These are phyloP conservation scores for Notechis scutatus DNA, from an alignment of 2,113 vertebrate genomes.

Conservation along the genomic window DNA sequence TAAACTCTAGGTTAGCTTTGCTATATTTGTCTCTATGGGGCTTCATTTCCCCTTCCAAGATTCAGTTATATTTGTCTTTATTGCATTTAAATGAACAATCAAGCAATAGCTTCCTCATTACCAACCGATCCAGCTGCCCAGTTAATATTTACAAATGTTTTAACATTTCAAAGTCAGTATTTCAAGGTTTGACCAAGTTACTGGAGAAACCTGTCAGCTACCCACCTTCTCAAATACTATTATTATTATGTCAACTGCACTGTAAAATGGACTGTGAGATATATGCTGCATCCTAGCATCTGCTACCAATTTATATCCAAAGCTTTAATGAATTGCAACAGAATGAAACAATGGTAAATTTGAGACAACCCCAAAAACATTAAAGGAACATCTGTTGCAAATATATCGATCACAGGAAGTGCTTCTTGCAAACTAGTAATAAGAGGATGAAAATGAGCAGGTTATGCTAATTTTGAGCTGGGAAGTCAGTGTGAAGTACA, in stretches of 20 bases:
- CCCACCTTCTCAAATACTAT: slow-evolving; percentile 11
- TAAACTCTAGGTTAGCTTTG: neutral
- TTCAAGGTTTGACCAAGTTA: neutral
- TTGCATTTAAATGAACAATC: slow-evolving; percentile 2
- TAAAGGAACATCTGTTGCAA: slow-evolving; percentile 64
- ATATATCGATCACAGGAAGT: slow-evolving; percentile 66
- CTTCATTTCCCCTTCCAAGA: neutral
- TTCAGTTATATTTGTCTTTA: slow-evolving; percentile 10
- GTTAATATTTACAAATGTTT: slow-evolving; percentile 14
- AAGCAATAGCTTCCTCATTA: neutral
- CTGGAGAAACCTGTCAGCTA: slow-evolving; percentile 29
- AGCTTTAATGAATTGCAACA: slow-evolving; percentile 62
- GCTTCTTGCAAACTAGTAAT: slow-evolving; percentile 61
- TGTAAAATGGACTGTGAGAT: slow-evolving; percentile 42
- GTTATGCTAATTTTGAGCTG: slow-evolving; percentile 65
- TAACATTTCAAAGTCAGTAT: neutral
- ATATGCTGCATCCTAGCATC: slow-evolving; percentile 20
- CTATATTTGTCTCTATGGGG: neutral
- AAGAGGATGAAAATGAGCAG: slow-evolving; percentile 71
- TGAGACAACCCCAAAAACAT: slow-evolving; percentile 50
- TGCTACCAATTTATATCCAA: slow-evolving; percentile 50
- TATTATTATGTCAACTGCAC: slow-evolving; percentile 18
- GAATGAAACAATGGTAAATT: slow-evolving; percentile 55
- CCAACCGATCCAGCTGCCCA: neutral
- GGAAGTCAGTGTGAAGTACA: slow-evolving; percentile 66